Percentiles rank a stretch among this genome's conserved stretches.
Conservation (phyloP, 1,140 invertebrate genomes). For the Planococcus citri region DNA sequence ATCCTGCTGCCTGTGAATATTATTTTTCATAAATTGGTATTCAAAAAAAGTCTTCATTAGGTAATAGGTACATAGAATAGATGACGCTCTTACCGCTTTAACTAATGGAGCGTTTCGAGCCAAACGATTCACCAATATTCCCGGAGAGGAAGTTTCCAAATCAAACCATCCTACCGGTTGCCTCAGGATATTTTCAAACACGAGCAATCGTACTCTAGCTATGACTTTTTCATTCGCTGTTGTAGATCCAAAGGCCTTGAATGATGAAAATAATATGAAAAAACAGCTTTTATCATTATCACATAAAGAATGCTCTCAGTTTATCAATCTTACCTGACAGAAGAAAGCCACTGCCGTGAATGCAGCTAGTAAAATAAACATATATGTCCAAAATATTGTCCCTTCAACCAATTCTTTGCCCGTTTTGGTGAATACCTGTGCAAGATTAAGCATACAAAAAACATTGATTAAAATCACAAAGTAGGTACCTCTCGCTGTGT, state of each 20-base stretch:
- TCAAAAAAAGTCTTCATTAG: no score
- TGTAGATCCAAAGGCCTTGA: slow-evolving; percentile 34
- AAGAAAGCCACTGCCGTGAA: slow-evolving; percentile 32
- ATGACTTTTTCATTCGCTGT: slow-evolving; percentile 58
- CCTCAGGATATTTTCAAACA: slow-evolving; percentile 50
- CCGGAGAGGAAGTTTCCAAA: slow-evolving; percentile 48
- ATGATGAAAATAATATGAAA: slow-evolving; percentile 34
- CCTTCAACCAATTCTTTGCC: slow-evolving; percentile 35
- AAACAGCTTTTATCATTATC: no score
- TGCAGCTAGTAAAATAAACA: slow-evolving; percentile 38
- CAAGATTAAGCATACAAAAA: not conserved
- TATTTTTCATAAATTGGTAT: not conserved
- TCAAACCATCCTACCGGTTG: slow-evolving; percentile 68
- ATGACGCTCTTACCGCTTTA: slow-evolving; percentile 47
- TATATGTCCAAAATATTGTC: slow-evolving; percentile 41
- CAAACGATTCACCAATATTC: slow-evolving; percentile 52
- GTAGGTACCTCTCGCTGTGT: no score
- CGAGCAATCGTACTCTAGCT: slow-evolving; percentile 44
- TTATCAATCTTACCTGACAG: slow-evolving; percentile 40
- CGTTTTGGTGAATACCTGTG: slow-evolving; percentile 38
- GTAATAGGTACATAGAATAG: no score
- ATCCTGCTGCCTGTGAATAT: slow-evolving; percentile 50
- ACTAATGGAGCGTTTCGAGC: slow-evolving; percentile 61
- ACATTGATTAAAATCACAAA: no score
- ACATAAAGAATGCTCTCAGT: no score